phyloP scores from a whole-genome alignment of 2,797 vertebrate species.

The Telmatherina bonti region DNA sequence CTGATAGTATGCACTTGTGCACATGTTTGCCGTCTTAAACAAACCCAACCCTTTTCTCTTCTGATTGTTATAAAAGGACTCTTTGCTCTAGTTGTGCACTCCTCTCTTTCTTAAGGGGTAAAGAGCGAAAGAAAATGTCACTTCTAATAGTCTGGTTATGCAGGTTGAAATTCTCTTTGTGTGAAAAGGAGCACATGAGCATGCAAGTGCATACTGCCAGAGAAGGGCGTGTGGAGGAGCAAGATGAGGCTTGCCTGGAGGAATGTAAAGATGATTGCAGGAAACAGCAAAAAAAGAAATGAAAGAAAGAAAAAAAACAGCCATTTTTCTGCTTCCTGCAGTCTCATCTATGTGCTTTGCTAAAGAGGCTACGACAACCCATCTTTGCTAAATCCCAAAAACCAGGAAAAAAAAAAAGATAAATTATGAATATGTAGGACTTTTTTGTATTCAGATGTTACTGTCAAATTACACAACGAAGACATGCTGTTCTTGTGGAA shows the following conservation, averaged over 20 bases:
- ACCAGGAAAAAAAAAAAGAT: not conserved
- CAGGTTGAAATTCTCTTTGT: not conserved
- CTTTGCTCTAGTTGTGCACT: conserved; percentile 34
- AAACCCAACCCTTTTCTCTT: conserved; percentile 25
- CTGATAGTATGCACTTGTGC: conserved; percentile 58
- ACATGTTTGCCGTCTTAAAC: conserved; percentile 21
- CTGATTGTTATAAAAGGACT: conserved; percentile 20
- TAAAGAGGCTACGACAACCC: conserved; percentile 11
- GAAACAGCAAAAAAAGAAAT: not conserved
- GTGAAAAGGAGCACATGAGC: not conserved
- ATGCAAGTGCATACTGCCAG: conserved; percentile 48
- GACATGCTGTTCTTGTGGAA: not conserved
- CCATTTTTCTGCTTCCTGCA: conserved; percentile 60
- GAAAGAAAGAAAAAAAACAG: conserved; percentile 7
- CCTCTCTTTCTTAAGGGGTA: conserved; percentile 22
- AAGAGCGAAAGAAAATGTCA: conserved; percentile 3
- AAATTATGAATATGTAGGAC: conserved; percentile 13
- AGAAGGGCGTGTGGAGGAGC: conserved; percentile 22
- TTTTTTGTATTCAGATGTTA: conserved; percentile 22
- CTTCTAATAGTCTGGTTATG: conserved; percentile 19
- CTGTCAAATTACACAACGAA: conserved; percentile 15
- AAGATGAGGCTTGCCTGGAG: conserved; percentile 37
- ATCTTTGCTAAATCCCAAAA: conserved; percentile 19
- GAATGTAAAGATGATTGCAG: conserved; percentile 41
- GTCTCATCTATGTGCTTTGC: conserved; percentile 38